A percentile compares a stretch with the other conserved stretches of the same genome.
Evolutionary conservation across 2,797 vertebrate species (phyloP).

Genomic region (Nannoperca australis): DNA sequence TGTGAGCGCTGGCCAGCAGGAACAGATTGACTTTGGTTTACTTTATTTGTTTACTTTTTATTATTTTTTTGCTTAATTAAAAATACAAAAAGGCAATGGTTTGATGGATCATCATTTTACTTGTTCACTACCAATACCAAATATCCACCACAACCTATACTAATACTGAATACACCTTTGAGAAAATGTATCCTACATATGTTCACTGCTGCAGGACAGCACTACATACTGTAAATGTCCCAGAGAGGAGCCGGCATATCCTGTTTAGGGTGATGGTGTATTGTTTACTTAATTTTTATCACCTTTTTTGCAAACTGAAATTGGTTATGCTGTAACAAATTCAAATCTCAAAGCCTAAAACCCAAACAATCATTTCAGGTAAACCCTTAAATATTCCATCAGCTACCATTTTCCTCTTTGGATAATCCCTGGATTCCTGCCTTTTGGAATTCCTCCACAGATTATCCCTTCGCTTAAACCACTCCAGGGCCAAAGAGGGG

Average conservation of each 20-base stretch:
- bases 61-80: too few species aligned
- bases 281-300: constrained; percentile 23
- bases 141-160: too few species aligned
- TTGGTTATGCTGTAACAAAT: constrained; percentile 35
- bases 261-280: constrained; percentile 44
- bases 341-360: constrained; percentile 35
- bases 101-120: too few species aligned
- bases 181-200: neutral
- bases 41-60: too few species aligned
- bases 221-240: neutral
- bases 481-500: constrained; percentile 34
- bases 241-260: constrained; percentile 24
- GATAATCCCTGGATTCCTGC: constrained; percentile 71
- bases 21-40: too few species aligned
- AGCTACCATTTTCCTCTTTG: constrained; percentile 53
- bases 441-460: constrained; percentile 72
- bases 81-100: too few species aligned
- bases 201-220: neutral
- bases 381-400: constrained; percentile 69
- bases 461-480: constrained; percentile 65
- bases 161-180: neutral
- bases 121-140: too few species aligned
- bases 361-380: constrained; percentile 64
- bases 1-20: too few species aligned
- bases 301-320: constrained; percentile 31